Evolutionary conservation across 1,140 invertebrate species (phyloP).

Genomic region (Papilio polyxenes): DNA sequence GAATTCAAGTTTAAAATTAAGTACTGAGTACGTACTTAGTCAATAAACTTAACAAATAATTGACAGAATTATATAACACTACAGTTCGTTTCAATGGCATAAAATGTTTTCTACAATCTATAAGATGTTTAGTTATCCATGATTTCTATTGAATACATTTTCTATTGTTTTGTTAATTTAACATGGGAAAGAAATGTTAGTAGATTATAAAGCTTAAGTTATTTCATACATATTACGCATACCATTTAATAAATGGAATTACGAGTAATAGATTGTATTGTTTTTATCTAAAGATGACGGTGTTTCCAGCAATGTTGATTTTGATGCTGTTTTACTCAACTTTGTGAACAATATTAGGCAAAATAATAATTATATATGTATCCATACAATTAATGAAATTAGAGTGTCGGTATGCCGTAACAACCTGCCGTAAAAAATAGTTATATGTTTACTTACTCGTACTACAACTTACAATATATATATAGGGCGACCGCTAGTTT

Average conservation of each 20-base stretch:
- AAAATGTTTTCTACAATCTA: neutral
- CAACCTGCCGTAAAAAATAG: no score
- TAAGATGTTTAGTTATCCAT: neutral
- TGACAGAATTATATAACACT: neutral
- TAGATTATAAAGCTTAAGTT: constrained; percentile 1
- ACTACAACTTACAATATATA: no score
- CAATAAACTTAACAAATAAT: neutral
- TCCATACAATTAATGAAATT: no score
- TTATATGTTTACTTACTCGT: no score
- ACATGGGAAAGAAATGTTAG: constrained; percentile 19
- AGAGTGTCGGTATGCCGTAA: no score
- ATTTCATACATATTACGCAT: constrained; percentile 13
- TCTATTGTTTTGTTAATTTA: constrained; percentile 16
- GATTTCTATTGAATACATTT: neutral
- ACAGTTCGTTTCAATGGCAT: neutral
- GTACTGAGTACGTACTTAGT: neutral
- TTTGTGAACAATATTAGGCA: no score
- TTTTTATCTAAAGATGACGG: no score
- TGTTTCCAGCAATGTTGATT: no score
- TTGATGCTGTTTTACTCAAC: no score
- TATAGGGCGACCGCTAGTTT: no score
- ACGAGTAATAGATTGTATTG: neutral
- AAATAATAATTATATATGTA: no score
- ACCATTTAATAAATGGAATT: no score
- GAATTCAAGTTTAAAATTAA: neutral